Evolutionary conservation across 2,888 invertebrate species (phyloP), one percentile per base, ranked within the genome.

Genomic region (Parnassius smintheus): DNA sequence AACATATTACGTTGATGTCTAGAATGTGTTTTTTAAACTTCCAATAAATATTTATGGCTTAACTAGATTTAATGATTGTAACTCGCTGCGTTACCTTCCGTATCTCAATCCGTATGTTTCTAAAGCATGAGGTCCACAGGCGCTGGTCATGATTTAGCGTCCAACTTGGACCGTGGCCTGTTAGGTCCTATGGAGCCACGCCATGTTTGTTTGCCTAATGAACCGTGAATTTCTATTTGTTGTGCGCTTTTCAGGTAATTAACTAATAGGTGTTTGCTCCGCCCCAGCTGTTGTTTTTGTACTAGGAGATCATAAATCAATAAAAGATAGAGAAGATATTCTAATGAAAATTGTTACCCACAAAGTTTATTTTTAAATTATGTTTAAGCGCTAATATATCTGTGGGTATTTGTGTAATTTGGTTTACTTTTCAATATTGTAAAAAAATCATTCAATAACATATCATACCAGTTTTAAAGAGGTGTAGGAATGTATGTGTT

Each of bases 181-280:
- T 78, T 78, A 82, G 80, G 81, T 72, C 80, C 83, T 74, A 72
- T 74, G 74, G 81, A 72, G 70, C 73, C 71, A 76, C 61, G 68
- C 82, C 77, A 75, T 80, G 77, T 82, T 81, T 82, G 81, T 82
- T 82, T 79, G 82, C 79, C 77, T 89, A 89, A 90, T 90, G 90
- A 88, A 89, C 88, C 86, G 86, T 88, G 87, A 81, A 88, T 88
- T 88, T 85, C 83, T 88, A 88, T 89, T 87, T 85, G 85, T 85
- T 86, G 84, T 83, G 73, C 76, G 72, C 75, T 79, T 75, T 76
- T 76, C 85, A 88, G 86, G 88, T 89, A 89, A 89, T 89, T 89
- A 88, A 84, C 75, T 85, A 81, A 84, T 85, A 81, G 77, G 71
- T 76, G 73, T 68, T 68, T 71, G 52, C 59, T 22, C 45, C 59